Conservation (phyloP, 2,888 invertebrate genomes). For the Caenorhabditis zanzibari region DNA sequence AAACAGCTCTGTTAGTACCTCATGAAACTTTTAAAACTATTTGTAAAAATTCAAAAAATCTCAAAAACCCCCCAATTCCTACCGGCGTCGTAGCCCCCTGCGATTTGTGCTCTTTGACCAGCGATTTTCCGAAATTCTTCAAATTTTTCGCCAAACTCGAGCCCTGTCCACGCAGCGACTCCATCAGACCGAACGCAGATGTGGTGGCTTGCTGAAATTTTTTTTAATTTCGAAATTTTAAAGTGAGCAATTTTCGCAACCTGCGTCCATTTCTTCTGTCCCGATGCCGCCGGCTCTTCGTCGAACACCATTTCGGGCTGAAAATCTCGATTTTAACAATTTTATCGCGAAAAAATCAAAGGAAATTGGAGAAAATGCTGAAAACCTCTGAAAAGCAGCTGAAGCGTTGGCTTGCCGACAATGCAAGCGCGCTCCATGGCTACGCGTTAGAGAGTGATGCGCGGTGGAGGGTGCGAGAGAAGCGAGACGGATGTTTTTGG, state of each 20-base stretch:
- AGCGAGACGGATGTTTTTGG: no score
- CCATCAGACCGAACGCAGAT: conserved; percentile 61
- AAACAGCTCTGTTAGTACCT: no score
- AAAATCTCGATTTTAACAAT: not conserved
- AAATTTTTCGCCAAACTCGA: conserved; percentile 66
- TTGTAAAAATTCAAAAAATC: no score
- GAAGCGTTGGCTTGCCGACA: not conserved
- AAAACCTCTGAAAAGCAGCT: not conserved
- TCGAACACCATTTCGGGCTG: conserved; percentile 52
- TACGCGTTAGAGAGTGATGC: conserved; percentile 21
- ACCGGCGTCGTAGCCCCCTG: conserved; percentile 52
- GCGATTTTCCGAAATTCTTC: conserved; percentile 65
- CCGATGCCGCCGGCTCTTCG: conserved; percentile 37
- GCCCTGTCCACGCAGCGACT: conserved; percentile 60
- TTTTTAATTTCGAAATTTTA: not conserved
- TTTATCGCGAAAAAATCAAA: not conserved
- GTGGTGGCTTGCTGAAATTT: conserved; percentile 65
- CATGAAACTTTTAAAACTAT: no score
- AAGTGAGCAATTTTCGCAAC: conserved; percentile 27
- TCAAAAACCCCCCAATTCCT: no score
- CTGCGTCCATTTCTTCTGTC: conserved; percentile 61
- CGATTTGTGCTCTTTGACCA: conserved; percentile 57
- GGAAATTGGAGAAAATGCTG: not conserved
- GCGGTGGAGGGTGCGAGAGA: conserved; percentile 9
- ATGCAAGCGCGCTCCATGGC: conserved; percentile 21